Percentiles rank a stretch among this genome's conserved stretches.
Evolutionary conservation across 1,140 invertebrate genomes (phyloP).

Genomic region (Cyrtorhinus lividipennis): DNA sequence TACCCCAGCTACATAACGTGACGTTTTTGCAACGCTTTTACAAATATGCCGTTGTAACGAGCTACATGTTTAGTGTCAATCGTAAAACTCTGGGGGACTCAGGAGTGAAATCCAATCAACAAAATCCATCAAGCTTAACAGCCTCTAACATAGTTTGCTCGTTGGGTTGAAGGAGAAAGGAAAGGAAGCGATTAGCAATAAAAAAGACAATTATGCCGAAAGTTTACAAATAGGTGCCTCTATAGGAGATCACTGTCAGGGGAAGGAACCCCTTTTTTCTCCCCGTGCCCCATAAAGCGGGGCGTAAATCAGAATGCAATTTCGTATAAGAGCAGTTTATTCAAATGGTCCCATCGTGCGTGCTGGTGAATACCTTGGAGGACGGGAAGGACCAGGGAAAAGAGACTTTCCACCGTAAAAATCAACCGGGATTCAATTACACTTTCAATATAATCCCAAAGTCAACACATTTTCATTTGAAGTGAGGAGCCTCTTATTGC

Average conservation of each 20-base stretch:
- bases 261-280: not conserved
- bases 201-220: not conserved
- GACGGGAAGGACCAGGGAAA: not conserved
- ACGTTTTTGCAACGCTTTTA: too few species aligned
- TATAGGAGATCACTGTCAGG: not conserved
- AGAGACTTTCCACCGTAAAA: slow-evolving; percentile 1
- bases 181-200: slow-evolving; percentile 4
- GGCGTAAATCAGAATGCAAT: slow-evolving; percentile 4
- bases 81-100: too few species aligned
- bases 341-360: slow-evolving; percentile 2
- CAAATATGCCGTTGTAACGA: too few species aligned
- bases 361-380: not conserved
- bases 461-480: slow-evolving; percentile 10
- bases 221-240: not conserved
- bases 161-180: not conserved
- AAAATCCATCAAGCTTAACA: too few species aligned
- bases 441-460: slow-evolving; percentile 8
- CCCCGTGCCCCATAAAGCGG: not conserved
- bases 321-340: not conserved
- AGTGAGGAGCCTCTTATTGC: slow-evolving; percentile 4
- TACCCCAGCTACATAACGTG: too few species aligned
- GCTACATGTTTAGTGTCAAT: too few species aligned
- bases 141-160: too few species aligned
- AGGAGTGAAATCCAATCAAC: too few species aligned
- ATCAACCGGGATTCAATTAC: slow-evolving; percentile 4